Evolutionary conservation across 2,113 vertebrate species (phyloP).

Genomic region (Psephotus haematonotus): DNA sequence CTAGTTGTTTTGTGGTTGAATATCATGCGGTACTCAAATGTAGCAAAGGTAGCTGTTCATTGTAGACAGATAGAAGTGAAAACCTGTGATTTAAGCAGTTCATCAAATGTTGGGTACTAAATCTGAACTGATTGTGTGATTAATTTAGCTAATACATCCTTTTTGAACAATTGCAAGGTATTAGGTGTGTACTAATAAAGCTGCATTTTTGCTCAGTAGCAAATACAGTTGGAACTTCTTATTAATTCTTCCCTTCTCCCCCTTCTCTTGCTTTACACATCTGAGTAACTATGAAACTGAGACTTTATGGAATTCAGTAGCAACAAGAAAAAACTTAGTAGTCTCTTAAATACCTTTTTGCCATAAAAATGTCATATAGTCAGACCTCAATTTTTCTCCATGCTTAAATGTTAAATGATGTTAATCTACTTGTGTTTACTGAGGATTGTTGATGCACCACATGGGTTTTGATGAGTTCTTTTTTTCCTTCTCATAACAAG

Average conservation of each 20-base stretch:
- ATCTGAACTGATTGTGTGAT: background rate
- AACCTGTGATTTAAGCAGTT: background rate
- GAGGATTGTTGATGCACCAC: background rate
- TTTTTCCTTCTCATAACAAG: background rate
- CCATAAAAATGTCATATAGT: background rate
- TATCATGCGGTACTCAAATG: background rate
- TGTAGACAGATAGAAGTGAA: background rate
- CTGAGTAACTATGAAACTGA: background rate
- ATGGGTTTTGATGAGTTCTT: background rate
- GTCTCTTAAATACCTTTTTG: background rate
- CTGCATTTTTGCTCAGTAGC: background rate
- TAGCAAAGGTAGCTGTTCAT: background rate
- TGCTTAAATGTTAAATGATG: background rate
- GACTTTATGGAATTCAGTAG: background rate
- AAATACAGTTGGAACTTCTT: background rate
- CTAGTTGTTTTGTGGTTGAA: background rate
- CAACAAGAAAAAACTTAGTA: background rate
- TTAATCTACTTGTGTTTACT: background rate
- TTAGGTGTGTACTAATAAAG: background rate
- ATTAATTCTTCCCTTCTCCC: background rate
- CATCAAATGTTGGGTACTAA: background rate
- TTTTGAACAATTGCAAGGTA: background rate
- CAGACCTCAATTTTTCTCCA: background rate
- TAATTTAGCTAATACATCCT: background rate
- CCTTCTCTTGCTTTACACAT: accelerated